A percentile compares a stretch with the other conserved stretches of the same genome.
phyloP scores from a whole-genome alignment of 2,113 vertebrate genomes.

The Paratilapia polleni region DNA sequence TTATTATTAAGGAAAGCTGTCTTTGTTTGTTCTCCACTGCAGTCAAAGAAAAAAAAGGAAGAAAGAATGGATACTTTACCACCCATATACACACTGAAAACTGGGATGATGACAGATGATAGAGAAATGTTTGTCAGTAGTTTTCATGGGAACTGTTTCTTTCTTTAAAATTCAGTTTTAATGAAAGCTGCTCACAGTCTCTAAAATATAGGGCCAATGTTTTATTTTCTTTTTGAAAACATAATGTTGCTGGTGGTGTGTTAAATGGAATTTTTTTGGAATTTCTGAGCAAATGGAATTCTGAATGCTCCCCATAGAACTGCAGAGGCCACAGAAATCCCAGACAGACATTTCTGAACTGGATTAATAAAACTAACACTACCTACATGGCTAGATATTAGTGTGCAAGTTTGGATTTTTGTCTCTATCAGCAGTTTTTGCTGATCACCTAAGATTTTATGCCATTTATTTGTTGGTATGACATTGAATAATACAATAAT shows the following conservation, averaged over 20 bases:
- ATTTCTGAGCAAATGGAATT: background rate
- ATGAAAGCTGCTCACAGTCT: background rate
- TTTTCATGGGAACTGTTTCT: background rate
- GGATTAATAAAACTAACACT: background rate
- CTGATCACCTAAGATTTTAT: no score
- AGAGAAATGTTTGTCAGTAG: background rate
- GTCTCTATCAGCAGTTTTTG: no score
- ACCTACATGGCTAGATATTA: background rate
- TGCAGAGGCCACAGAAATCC: background rate
- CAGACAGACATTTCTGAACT: background rate
- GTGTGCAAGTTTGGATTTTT: background rate
- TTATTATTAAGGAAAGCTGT: constrained; percentile 12
- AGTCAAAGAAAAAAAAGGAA: background rate
- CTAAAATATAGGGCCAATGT: no score
- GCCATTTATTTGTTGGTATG: background rate
- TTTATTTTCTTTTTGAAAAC: background rate
- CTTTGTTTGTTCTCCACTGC: background rate
- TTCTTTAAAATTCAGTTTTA: background rate
- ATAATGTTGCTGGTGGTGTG: background rate
- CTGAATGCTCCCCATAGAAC: background rate
- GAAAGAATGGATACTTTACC: background rate
- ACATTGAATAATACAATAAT: background rate
- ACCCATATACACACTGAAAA: background rate
- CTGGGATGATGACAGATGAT: background rate
- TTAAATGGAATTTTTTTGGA: background rate